Evolutionary conservation across 1,140 invertebrate genomes (phyloP).

Genomic region (Anastrepha obliqua): DNA sequence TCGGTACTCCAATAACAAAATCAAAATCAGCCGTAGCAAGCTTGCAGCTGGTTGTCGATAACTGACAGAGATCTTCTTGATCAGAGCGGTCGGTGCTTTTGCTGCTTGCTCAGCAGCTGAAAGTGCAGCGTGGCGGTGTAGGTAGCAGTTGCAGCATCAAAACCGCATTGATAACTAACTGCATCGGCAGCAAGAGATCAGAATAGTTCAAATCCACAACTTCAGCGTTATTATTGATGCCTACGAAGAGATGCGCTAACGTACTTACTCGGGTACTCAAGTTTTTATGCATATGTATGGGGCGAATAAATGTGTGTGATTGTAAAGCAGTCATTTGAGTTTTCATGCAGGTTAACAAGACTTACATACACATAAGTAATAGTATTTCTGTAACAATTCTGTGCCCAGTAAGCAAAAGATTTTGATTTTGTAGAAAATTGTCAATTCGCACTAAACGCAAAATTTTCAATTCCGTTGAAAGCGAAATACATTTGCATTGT

Average conservation of each 20-base stretch:
- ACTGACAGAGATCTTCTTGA: not conserved
- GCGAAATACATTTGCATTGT: no score
- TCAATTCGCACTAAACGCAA: no score
- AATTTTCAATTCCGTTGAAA: no score
- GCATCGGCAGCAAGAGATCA: not conserved
- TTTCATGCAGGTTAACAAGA: not conserved
- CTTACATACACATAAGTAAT: not conserved
- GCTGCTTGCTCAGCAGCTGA: not conserved
- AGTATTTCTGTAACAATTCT: not conserved
- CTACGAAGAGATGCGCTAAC: not conserved
- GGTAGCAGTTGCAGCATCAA: not conserved
- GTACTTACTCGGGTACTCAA: not conserved
- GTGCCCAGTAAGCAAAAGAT: not conserved
- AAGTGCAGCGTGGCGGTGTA: not conserved
- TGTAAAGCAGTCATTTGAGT: not conserved
- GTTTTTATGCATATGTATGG: not conserved
- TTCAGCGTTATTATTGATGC: not conserved
- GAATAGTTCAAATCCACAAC: constrained; percentile 9
- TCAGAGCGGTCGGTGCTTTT: not conserved
- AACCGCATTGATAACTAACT: not conserved
- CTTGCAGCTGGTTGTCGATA: not conserved
- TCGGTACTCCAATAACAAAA: not conserved
- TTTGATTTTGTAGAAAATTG: no score
- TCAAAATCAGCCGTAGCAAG: not conserved
- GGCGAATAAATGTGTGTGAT: not conserved